Conservation (phyloP, 2,797 vertebrate genomes). For the Vespertilio murinus region DNA sequence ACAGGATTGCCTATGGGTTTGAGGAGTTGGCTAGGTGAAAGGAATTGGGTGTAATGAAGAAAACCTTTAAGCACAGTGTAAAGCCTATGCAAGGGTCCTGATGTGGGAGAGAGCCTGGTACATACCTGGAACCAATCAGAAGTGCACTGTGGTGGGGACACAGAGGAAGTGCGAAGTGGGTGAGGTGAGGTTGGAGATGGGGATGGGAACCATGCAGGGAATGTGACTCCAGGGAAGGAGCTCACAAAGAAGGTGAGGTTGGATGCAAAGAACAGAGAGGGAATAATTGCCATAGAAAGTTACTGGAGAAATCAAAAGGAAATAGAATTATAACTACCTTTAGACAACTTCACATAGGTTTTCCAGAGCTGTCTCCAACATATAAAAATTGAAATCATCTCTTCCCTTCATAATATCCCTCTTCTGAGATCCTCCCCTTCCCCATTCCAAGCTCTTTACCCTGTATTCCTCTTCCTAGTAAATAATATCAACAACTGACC, state of each 20-base stretch:
- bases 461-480: neutral
- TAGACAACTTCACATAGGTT: neutral
- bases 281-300: neutral
- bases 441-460: neutral
- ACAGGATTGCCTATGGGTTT: neutral
- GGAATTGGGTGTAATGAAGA: neutral
- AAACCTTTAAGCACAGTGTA: neutral
- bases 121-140: neutral
- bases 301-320: conserved; percentile 23
- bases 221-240: neutral
- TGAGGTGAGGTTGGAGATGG: neutral
- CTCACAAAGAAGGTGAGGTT: neutral
- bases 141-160: neutral
- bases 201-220: neutral
- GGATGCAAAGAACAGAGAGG: neutral
- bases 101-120: neutral
- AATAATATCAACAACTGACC: neutral
- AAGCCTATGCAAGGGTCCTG: neutral
- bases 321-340: neutral
- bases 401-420: neutral
- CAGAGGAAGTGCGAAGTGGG: neutral
- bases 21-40: neutral
- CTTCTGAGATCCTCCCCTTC: neutral
- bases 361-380: neutral
- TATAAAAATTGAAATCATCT: neutral